Conservation (phyloP, 1,140 invertebrate genomes). For the honey bee (Apis mellifera) region Amel_HAv3.1 CM009939.2:453001-453500, state of each 20-base stretch:
- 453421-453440: slow-evolving; percentile 40
- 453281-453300: slow-evolving; percentile 31
- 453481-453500: not conserved
- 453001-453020: too few species aligned
- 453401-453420: slow-evolving; percentile 45
- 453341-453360: slow-evolving; percentile 44
- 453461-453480: too few species aligned
- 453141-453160: too few species aligned
- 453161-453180: too few species aligned
- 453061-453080: too few species aligned
- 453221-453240: not conserved
- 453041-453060: too few species aligned
- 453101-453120: too few species aligned
- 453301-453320: slow-evolving; percentile 29
- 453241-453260: slow-evolving; percentile 14
- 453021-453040: too few species aligned
- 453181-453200: too few species aligned
- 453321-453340: slow-evolving; percentile 44
- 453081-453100: too few species aligned
- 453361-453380: slow-evolving; percentile 48
- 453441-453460: slow-evolving; percentile 31
- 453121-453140: too few species aligned
- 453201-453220: not conserved
- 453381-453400: slow-evolving; percentile 42
- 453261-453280: slow-evolving; percentile 13